Conservation (phyloP, 37 sponge, comb jelly and placozoan genomes). For the Eunapius fragilis region DNA sequence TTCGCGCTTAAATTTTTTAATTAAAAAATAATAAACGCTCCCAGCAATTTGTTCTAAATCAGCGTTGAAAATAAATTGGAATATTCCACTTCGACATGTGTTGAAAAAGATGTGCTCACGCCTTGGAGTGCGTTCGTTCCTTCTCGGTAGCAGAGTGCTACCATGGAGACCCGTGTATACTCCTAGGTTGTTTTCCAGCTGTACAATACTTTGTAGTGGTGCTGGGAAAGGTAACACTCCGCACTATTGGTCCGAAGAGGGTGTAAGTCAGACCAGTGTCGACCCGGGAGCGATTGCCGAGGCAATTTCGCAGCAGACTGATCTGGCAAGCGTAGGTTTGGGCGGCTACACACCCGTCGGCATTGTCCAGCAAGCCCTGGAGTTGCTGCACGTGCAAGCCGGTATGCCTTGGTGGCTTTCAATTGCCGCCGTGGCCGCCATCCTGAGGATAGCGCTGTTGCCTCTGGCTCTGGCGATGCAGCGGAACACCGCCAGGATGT, state of each 20-base stretch:
- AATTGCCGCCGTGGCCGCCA: slow-evolving; percentile 56
- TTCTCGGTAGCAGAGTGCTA: not conserved
- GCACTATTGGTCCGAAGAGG: not conserved
- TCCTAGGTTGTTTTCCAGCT: not conserved
- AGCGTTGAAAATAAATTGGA: not conserved
- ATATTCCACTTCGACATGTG: not conserved
- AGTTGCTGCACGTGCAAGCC: slow-evolving; percentile 51
- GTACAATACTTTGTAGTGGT: not conserved
- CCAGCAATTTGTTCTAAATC: not conserved
- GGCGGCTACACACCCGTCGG: slow-evolving; percentile 89
- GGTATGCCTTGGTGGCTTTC: slow-evolving; percentile 92
- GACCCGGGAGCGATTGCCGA: not conserved
- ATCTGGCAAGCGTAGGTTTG: slow-evolving; percentile 60
- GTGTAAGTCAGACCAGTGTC: not conserved
- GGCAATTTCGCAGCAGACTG: not conserved
- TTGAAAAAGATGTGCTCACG: not conserved
- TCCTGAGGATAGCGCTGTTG: slow-evolving; percentile 47
- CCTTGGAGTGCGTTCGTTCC: not conserved
- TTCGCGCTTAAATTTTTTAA: too few relatives aligned
- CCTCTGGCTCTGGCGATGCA: slow-evolving; percentile 61
- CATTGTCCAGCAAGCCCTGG: slow-evolving; percentile 67
- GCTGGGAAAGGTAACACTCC: not conserved
- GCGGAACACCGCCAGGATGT: slow-evolving; percentile 61
- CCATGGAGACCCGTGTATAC: not conserved
- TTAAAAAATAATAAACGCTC: not conserved